phyloP scores from a whole-genome alignment of 2,888 invertebrate species.

The Drosophila villosipedis region DNA sequence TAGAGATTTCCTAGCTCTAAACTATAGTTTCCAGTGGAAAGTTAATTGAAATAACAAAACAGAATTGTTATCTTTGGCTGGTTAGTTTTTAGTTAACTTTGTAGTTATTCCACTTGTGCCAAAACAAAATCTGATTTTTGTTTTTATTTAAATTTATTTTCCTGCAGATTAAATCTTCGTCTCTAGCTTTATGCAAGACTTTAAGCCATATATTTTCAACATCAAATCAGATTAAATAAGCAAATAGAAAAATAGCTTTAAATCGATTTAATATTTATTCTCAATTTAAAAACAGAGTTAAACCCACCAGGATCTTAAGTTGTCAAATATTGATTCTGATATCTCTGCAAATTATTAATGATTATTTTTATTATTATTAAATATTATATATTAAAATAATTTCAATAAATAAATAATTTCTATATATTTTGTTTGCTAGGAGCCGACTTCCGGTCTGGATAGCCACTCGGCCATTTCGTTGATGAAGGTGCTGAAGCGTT shows the following conservation, averaged over 20 bases:
- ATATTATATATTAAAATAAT: background rate
- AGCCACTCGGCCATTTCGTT: slow-evolving; percentile 91
- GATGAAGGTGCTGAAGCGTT: slow-evolving; percentile 90
- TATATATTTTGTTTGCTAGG: slow-evolving; percentile 86
- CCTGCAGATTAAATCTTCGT: background rate
- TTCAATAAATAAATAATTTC: no score
- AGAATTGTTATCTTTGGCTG: background rate
- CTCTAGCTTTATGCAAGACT: background rate
- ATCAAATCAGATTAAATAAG: background rate
- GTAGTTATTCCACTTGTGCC: background rate
- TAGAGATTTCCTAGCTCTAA: background rate
- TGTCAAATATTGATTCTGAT: no score
- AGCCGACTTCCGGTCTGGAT: slow-evolving; percentile 93
- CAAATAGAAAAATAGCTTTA: background rate
- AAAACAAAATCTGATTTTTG: background rate
- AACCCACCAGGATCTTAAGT: background rate
- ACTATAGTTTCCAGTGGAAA: background rate
- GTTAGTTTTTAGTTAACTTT: background rate
- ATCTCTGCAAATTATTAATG: no score
- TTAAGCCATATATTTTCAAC: background rate
- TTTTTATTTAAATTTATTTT: background rate
- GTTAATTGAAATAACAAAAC: background rate
- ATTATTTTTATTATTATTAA: no score
- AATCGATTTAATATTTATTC: background rate
- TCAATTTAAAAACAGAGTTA: background rate